phyloP scores from a whole-genome alignment of 2,113 vertebrate species.

The Brachyistius frenatus region DNA sequence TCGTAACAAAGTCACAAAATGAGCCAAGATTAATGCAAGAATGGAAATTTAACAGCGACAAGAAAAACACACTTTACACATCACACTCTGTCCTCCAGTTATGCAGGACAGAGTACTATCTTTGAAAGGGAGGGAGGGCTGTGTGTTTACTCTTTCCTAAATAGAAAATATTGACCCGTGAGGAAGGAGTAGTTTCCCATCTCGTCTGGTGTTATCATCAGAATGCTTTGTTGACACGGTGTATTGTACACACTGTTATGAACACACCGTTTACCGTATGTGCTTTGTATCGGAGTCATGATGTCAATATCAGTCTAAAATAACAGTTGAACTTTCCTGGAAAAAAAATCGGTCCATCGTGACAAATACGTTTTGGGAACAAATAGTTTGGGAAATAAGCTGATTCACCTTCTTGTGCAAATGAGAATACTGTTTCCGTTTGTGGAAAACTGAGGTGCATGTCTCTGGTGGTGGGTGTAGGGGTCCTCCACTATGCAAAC shows the following conservation, averaged over 20 bases:
- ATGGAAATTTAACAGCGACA: conserved; percentile 40
- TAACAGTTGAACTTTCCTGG: no score
- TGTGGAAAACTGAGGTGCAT: no score
- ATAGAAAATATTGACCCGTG: conserved; percentile 25
- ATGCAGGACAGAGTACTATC: background rate
- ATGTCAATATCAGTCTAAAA: background rate
- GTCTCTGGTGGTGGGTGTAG: no score
- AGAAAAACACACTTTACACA: background rate
- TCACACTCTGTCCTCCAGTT: background rate
- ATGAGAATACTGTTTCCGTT: no score
- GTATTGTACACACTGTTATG: conserved; percentile 3
- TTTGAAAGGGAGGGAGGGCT: background rate
- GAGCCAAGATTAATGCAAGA: conserved; percentile 35
- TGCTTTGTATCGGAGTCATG: conserved; percentile 2
- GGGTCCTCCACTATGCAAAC: no score
- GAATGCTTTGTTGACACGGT: conserved; percentile 43
- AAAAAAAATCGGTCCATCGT: no score
- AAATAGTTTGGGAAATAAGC: background rate
- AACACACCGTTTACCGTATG: background rate
- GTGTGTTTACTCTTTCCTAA: background rate
- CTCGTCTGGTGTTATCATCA: conserved; percentile 6
- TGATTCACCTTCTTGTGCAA: no score
- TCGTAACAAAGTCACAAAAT: conserved; percentile 31
- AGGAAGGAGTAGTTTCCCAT: conserved; percentile 18
- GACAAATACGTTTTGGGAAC: no score